Evolutionary conservation across 1,140 invertebrate species (phyloP).

Genomic region (Lepidurus apus): DNA sequence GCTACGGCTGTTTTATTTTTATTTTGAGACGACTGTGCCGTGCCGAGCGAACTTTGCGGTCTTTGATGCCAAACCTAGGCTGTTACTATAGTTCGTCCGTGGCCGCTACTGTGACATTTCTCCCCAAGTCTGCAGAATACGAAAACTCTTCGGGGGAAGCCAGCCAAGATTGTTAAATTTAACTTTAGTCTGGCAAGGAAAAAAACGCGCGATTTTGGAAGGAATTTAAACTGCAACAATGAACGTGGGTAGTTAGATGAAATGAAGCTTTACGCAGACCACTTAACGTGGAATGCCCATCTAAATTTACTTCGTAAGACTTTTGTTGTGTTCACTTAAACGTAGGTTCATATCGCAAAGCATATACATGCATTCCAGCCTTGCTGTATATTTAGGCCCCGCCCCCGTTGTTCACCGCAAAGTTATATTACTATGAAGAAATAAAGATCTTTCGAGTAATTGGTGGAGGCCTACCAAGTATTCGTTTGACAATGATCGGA

Average conservation of each 20-base stretch:
- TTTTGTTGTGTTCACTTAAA: too few relatives aligned
- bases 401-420: too few relatives aligned
- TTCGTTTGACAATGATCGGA: neutral
- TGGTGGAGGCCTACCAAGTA: neutral
- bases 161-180: constrained; percentile 14
- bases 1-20: constrained; percentile 1
- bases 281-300: too few relatives aligned
- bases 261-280: too few relatives aligned
- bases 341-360: too few relatives aligned
- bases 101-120: neutral
- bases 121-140: neutral
- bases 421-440: neutral
- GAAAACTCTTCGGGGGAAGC: neutral
- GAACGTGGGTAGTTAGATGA: neutral
- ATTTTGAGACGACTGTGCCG: constrained; percentile 5
- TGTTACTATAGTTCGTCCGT: neutral
- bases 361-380: too few relatives aligned
- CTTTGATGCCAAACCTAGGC: neutral
- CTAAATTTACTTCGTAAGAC: too few relatives aligned
- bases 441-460: neutral
- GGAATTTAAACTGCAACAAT: neutral
- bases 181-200: neutral
- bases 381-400: too few relatives aligned
- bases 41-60: neutral
- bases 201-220: neutral